These are phyloP conservation scores for Propithecus perrieri DNA, from an alignment of 2,797 vertebrate species.

Conservation along the genomic window DNA sequence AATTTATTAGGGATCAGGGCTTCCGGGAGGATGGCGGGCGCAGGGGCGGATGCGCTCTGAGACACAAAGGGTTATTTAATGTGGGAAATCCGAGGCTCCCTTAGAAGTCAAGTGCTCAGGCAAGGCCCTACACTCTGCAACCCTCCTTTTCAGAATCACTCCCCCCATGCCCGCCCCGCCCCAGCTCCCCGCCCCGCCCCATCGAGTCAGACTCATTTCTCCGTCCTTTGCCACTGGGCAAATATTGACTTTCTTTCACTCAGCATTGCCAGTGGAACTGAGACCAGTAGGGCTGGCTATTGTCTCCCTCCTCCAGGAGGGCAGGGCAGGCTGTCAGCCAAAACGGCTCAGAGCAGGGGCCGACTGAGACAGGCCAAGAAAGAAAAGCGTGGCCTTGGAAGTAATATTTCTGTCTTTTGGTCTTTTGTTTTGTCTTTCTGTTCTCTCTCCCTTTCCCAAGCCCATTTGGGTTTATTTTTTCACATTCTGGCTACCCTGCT, in stretches of 20 bases:
- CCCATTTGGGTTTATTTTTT: neutral
- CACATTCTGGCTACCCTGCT: neutral
- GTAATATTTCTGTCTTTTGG: neutral
- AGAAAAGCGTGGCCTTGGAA: neutral
- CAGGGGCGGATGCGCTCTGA: neutral
- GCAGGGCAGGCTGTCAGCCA: neutral
- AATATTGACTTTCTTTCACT: slow-evolving; percentile 64
- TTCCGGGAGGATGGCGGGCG: neutral
- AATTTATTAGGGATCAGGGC: neutral
- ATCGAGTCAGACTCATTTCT: neutral
- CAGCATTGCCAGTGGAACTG: neutral
- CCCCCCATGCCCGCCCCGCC: too few relatives aligned
- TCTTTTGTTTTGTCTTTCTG: neutral
- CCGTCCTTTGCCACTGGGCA: slow-evolving; percentile 32
- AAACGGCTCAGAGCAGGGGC: neutral
- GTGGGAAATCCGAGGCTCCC: neutral
- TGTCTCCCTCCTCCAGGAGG: slow-evolving; percentile 3
- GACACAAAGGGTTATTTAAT: slow-evolving; percentile 36
- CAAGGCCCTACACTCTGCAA: neutral
- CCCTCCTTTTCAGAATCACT: neutral
- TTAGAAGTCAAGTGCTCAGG: neutral
- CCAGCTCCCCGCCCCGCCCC: neutral
- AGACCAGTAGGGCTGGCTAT: neutral
- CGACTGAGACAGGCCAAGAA: neutral
- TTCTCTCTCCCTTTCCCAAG: neutral